Evolutionary conservation across 2,113 vertebrate species (phyloP).

Genomic region (Centropristis striata): DNA sequence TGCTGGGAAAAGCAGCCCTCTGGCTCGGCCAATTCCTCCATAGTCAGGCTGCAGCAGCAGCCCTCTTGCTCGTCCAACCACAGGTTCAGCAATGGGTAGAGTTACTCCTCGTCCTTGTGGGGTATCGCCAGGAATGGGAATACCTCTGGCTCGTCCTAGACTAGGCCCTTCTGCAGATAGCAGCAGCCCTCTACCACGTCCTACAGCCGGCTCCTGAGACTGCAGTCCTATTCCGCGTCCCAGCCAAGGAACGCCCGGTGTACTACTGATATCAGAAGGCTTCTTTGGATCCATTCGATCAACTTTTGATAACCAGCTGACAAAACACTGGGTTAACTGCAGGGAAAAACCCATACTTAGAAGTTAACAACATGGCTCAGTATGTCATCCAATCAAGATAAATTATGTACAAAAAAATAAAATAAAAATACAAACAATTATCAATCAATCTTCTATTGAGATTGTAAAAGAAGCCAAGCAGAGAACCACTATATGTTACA

Average conservation of each 20-base stretch:
- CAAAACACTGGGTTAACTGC: not conserved
- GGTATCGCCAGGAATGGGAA: slow-evolving; percentile 15
- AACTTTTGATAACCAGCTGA: not conserved
- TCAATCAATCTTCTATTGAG: not conserved
- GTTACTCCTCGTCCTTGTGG: slow-evolving; percentile 29
- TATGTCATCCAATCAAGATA: not conserved
- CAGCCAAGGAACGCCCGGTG: slow-evolving; percentile 38
- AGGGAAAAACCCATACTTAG: not conserved
- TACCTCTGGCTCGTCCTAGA: slow-evolving; percentile 63
- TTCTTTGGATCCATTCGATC: slow-evolving; percentile 78
- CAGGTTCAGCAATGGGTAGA: not conserved
- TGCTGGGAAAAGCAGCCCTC: slow-evolving; percentile 56
- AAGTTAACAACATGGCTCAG: not conserved
- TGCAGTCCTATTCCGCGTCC: slow-evolving; percentile 57
- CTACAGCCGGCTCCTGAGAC: slow-evolving; percentile 30
- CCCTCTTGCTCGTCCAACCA: slow-evolving; percentile 57
- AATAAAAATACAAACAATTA: too few relatives aligned
- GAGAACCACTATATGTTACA: too few relatives aligned
- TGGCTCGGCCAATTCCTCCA: slow-evolving; percentile 53
- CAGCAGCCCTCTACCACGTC: slow-evolving; percentile 66
- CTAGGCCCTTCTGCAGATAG: slow-evolving; percentile 32
- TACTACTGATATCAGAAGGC: slow-evolving; percentile 33
- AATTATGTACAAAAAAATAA: not conserved
- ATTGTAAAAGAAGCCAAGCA: not conserved
- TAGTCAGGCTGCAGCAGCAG: slow-evolving; percentile 32